Evolutionary conservation across 1,140 invertebrate species (phyloP).

Genomic region (Heliconius hermathena): DNA sequence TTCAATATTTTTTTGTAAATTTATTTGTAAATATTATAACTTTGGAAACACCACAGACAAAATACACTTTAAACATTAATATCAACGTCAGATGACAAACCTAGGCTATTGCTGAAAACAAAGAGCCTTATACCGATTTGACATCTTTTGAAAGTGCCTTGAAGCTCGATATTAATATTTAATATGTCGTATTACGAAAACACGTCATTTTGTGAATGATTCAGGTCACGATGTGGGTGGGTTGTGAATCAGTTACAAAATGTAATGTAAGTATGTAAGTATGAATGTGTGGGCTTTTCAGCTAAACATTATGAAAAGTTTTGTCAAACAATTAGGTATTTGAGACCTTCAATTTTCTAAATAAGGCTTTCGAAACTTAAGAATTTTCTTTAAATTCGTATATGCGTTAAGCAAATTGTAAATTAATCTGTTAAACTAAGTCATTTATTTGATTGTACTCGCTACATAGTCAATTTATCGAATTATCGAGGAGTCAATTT

Average conservation of each 20-base stretch:
- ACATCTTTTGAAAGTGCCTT: constrained; percentile 6
- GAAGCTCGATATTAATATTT: constrained; percentile 17
- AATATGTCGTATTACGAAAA: constrained; percentile 44
- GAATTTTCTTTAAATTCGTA: background rate
- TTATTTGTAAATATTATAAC: background rate
- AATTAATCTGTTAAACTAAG: too few relatives aligned
- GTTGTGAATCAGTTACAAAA: constrained; percentile 16
- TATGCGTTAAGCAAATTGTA: too few relatives aligned
- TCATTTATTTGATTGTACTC: too few relatives aligned
- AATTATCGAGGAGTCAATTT: too few relatives aligned
- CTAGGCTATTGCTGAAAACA: background rate
- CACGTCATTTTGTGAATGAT: constrained; percentile 40
- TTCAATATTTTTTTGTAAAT: too few relatives aligned
- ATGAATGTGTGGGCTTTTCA: constrained; percentile 8
- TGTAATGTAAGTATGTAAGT: background rate
- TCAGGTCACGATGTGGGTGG: constrained; percentile 56
- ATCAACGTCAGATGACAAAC: background rate
- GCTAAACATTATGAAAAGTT: constrained; percentile 7
- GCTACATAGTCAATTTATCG: too few relatives aligned
- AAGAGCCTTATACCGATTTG: constrained; percentile 2
- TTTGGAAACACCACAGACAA: background rate
- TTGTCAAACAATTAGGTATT: background rate
- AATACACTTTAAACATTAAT: background rate
- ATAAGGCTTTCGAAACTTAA: background rate
- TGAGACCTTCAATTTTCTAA: background rate